These are phyloP conservation scores for Lampris megalopsis DNA, from an alignment of 2,113 vertebrate species.

Conservation along the genomic window DNA sequence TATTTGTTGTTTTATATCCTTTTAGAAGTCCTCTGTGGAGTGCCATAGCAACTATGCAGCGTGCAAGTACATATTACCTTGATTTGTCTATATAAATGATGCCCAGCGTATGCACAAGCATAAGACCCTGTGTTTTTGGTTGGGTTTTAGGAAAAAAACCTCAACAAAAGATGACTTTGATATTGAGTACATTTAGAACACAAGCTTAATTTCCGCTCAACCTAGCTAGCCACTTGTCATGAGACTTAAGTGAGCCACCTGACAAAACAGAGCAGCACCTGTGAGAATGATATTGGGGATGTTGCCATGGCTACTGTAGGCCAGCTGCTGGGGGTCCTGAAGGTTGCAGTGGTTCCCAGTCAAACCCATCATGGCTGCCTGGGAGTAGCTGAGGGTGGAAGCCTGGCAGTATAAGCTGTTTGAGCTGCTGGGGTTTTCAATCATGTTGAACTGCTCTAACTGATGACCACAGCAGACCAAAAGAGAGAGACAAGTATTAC, in stretches of 20 bases:
- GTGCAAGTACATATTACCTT: too few relatives aligned
- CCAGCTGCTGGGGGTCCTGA: constrained; percentile 88
- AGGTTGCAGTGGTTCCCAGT: constrained; percentile 88
- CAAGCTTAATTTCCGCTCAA: not conserved
- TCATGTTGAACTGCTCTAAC: constrained; percentile 97
- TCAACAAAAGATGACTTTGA: not conserved
- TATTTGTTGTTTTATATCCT: too few relatives aligned
- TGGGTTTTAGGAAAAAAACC: too few relatives aligned
- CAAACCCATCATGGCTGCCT: constrained; percentile 94
- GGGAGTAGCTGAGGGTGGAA: constrained; percentile 95
- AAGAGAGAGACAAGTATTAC: not conserved
- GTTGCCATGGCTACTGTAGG: constrained; percentile 91
- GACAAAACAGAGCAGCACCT: constrained; percentile 82
- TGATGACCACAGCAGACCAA: constrained; percentile 62
- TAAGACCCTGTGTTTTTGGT: too few relatives aligned
- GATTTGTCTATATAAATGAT: too few relatives aligned
- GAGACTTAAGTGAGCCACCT: constrained; percentile 4
- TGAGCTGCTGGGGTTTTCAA: constrained; percentile 90
- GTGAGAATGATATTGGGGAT: constrained; percentile 99
- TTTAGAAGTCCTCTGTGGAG: too few relatives aligned
- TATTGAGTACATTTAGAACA: not conserved
- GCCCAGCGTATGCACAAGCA: too few relatives aligned
- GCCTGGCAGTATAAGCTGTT: constrained; percentile 91
- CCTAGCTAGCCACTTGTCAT: constrained; percentile 6
- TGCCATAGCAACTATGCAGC: too few relatives aligned